Evolutionary conservation across 2,888 invertebrate genomes (phyloP).

Genomic region (Lycophotia porphyrea): DNA sequence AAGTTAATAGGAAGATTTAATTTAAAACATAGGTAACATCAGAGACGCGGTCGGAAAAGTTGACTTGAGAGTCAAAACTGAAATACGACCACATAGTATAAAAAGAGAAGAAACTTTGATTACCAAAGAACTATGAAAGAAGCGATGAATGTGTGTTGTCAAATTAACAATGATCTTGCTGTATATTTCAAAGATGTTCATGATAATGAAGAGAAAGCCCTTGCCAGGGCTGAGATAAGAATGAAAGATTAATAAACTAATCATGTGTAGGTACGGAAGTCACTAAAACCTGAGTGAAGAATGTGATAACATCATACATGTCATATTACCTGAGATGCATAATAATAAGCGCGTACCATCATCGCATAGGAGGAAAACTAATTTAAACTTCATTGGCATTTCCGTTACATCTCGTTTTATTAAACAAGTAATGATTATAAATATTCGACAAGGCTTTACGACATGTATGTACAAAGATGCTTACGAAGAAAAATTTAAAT

Average conservation of each 20-base stretch:
- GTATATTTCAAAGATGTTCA: background rate
- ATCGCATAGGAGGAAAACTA: slow-evolving; percentile 25
- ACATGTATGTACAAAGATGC: background rate
- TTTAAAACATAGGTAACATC: background rate
- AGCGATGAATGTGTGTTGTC: too few species aligned
- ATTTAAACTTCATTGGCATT: slow-evolving; percentile 31
- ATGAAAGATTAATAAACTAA: background rate
- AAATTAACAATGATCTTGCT: background rate
- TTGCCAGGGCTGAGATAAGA: background rate
- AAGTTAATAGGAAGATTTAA: background rate
- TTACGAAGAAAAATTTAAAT: background rate
- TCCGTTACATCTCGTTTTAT: slow-evolving; percentile 28
- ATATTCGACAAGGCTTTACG: background rate
- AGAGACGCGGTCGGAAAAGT: background rate
- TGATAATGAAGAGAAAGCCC: background rate
- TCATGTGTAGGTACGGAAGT: background rate
- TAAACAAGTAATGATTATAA: background rate
- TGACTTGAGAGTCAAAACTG: background rate
- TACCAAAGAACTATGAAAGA: background rate
- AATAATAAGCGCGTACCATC: slow-evolving; percentile 2
- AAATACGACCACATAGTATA: background rate
- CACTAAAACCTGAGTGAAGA: background rate
- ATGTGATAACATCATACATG: background rate
- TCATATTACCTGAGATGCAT: slow-evolving; percentile 10
- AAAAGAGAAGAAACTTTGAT: background rate